Conservation (phyloP, 2,113 vertebrate species). For the Centropus unirufus region DNA sequence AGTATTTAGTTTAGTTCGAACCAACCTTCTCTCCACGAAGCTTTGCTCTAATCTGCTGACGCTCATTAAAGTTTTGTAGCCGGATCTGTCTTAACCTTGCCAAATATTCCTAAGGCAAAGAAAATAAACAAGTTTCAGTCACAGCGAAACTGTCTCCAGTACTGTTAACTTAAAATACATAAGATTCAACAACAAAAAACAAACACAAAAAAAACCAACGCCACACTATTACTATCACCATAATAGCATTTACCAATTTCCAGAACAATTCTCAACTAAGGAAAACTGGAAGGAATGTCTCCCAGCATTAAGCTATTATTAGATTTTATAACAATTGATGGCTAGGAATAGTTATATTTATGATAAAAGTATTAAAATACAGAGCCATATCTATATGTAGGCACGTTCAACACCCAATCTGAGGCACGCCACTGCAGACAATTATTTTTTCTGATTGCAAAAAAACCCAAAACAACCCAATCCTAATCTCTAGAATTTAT, state of each 20-base stretch:
- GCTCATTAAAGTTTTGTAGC: conserved; percentile 97
- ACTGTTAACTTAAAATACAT: background rate
- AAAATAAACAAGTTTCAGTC: background rate
- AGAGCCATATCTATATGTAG: background rate
- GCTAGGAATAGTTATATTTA: background rate
- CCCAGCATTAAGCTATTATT: background rate
- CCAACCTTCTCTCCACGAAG: conserved; percentile 93
- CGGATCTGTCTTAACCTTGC: conserved; percentile 92
- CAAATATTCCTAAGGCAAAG: conserved; percentile 87
- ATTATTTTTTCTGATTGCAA: conserved; percentile 13
- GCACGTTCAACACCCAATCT: background rate
- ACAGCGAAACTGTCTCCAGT: background rate
- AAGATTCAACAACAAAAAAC: background rate
- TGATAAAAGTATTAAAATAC: background rate
- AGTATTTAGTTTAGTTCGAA: conserved; percentile 3
- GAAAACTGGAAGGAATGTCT: background rate
- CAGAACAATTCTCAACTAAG: conserved; percentile 12
- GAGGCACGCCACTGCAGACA: background rate
- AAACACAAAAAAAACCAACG: background rate
- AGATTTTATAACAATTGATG: background rate
- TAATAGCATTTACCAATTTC: background rate
- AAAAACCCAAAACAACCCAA: background rate
- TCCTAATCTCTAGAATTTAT: background rate
- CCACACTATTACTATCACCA: background rate
- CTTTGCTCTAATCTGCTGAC: conserved; percentile 94